Evolutionary conservation across 2,797 vertebrate genomes (phyloP), one percentile per base, ranked within the genome.

Genomic region (Gymnothorax reevesii): DNA sequence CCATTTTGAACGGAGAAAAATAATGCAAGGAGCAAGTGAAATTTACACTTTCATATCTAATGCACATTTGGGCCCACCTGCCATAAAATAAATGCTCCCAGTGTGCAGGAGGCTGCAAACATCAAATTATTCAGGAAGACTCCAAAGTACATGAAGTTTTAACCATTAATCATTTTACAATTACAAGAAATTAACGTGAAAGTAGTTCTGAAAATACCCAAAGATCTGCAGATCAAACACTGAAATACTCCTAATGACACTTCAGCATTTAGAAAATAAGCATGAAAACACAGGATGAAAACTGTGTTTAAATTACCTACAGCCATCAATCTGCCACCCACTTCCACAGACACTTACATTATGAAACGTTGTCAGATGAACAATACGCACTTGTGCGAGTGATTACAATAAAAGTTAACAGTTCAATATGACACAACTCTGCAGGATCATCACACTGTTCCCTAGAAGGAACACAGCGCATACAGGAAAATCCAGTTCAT

Each of bases 401-500:
- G 52, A 55, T 25, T 25, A n/a, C n/a, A 54, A 82, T 57, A 77
- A 83, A 83, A 55, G 22, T 25, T 55, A 15, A 55, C 52, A 83
- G 25, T 57, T 55, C 25, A 55, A 82, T 55, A 82, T 62, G 55
- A 1, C 77, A 80, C 49, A 13, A 80, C 77, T 82, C 54, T 52
- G 27, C 12, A 20, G 79, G 22, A 15, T 3, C 52, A 82, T 57
- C 57, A 82, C 22, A 49, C 62, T 52, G 33, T 66, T 66, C 27
- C 7, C 59, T 42, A 66, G 42, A 84, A 69, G 59, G 83, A 42
- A 42, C 17, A 84, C 59, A 84, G 2, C n/a, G 69, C 13, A 42
- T 66, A 66, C 59, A 52, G 42, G 83, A 52, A 84, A 66, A 84
- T 84, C 83, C 83, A 80, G 77, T 22, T n/a, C 52, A 55, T n/a